Percentiles rank a stretch among this genome's conserved stretches.
phyloP scores from a whole-genome alignment of 1,140 invertebrate species.

The Caligus rogercresseyi region DNA sequence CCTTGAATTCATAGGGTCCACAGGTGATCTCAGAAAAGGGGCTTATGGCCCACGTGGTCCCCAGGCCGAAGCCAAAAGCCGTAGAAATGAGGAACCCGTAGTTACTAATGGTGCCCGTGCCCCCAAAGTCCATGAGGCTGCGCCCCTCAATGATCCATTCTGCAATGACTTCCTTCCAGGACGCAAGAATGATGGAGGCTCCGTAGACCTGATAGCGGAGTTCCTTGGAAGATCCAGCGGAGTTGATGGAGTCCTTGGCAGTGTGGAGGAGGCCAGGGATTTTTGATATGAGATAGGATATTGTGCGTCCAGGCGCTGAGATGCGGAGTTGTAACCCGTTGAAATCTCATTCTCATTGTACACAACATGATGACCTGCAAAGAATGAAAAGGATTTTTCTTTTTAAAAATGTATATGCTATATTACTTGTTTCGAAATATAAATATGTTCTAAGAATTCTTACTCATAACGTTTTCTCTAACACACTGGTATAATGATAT shows the following conservation, averaged over 20 bases:
- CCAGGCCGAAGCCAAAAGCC: not conserved
- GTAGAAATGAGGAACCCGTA: not conserved
- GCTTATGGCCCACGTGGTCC: not conserved
- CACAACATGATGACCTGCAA: no score
- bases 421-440: no score
- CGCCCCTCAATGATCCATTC: not conserved
- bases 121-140: not conserved
- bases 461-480: no score
- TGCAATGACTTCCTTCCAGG: not conserved
- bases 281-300: not conserved
- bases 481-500: no score
- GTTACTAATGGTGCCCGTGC: not conserved
- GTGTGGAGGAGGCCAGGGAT: not conserved
- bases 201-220: not conserved
- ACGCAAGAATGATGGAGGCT: not conserved
- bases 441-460: no score
- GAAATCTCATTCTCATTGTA: no score
- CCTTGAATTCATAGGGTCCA: not conserved
- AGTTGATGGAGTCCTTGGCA: not conserved
- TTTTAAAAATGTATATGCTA: no score
- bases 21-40: not conserved
- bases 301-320: not conserved
- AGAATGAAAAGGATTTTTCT: no score
- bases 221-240: not conserved
- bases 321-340: no score